A percentile compares a stretch with the other conserved stretches of the same genome.
These are phyloP conservation scores for Gonatopus flavifemur DNA, from an alignment of 1,140 invertebrate species.

Conservation along the genomic window DNA sequence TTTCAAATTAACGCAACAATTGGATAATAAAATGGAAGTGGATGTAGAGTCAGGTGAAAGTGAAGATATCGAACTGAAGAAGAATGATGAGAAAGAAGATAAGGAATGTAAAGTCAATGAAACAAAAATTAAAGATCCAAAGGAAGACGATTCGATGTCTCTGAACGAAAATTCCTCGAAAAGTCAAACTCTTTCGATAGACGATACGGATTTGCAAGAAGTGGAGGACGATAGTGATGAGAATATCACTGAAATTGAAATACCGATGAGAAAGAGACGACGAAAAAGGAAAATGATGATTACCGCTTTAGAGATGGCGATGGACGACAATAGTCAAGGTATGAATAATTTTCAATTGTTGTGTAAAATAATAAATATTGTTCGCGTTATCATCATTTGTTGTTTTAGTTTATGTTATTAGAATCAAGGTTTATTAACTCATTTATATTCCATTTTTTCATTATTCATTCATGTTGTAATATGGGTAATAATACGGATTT, in stretches of 20 bases:
- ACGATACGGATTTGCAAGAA: background rate
- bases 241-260: conserved; percentile 1
- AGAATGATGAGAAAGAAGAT: too few species aligned
- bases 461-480: background rate
- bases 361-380: too few species aligned
- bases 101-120: too few species aligned
- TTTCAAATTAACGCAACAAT: background rate
- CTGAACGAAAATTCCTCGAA: conserved; percentile 2
- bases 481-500: background rate
- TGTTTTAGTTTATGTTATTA: conserved; percentile 1
- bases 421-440: conserved; percentile 3
- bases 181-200: background rate
- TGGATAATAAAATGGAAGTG: background rate
- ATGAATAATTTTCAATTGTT: conserved; percentile 5
- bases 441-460: conserved; percentile 7
- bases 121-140: too few species aligned
- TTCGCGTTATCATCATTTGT: too few species aligned
- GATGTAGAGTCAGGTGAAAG: background rate
- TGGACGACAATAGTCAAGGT: conserved; percentile 29
- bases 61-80: too few species aligned
- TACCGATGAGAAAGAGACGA: conserved; percentile 8
- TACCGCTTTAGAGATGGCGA: conserved; percentile 1
- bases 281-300: conserved; percentile 15
- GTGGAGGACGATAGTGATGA: conserved; percentile 7
- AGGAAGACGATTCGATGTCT: conserved; percentile 6